These are phyloP conservation scores for Cydia pomonella DNA, from an alignment of 1,140 invertebrate genomes.

Conservation along the genomic window DNA sequence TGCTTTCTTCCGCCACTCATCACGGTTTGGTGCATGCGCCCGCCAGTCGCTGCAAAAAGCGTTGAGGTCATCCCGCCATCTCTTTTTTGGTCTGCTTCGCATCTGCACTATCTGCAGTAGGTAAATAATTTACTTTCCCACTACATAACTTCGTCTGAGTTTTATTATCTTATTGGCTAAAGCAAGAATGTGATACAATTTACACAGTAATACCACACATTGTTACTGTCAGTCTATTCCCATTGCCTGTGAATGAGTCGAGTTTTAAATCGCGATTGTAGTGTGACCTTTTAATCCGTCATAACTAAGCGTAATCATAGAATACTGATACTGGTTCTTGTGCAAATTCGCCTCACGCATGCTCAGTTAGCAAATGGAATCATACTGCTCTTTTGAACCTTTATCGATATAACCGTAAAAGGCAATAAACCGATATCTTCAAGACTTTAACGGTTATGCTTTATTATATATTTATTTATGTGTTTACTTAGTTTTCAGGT, in stretches of 20 bases:
- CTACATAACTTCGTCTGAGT: neutral
- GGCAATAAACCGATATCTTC: neutral
- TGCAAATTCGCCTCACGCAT: neutral
- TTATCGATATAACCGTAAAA: neutral
- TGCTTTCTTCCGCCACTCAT: too few species aligned
- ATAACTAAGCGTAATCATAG: too few species aligned
- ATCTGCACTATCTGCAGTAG: too few species aligned
- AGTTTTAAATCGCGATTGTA: neutral
- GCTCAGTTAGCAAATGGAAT: neutral
- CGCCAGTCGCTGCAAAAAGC: too few species aligned
- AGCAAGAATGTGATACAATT: neutral
- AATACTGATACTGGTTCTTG: neutral
- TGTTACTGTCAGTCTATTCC: too few species aligned
- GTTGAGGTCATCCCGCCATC: too few species aligned
- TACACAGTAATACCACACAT: neutral
- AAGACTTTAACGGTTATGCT: neutral
- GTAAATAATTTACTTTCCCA: neutral
- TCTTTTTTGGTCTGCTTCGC: too few species aligned
- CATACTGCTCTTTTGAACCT: neutral
- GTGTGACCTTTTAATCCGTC: too few species aligned
- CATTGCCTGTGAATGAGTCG: too few species aligned
- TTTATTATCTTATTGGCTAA: conserved; percentile 6
- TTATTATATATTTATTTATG: neutral
- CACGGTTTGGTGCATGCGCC: too few species aligned
- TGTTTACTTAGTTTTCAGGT: neutral